Evolutionary conservation across 2,888 invertebrate species (phyloP).

Genomic region (Ectemnius cavifrons): DNA sequence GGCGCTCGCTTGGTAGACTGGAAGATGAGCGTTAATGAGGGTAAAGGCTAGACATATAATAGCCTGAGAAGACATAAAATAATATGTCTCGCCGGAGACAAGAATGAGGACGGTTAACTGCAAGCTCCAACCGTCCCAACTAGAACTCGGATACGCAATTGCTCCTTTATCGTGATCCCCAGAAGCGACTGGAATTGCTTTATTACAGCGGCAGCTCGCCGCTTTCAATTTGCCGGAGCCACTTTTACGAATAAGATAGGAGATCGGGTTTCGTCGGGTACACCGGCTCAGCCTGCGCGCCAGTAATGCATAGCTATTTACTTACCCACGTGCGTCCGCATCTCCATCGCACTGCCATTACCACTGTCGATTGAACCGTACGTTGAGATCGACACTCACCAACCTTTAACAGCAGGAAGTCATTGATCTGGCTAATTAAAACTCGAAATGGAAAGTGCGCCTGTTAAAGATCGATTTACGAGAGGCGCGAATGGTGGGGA

Average conservation of each 20-base stretch:
- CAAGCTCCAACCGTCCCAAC: constrained; percentile 25
- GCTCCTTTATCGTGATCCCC: constrained; percentile 57
- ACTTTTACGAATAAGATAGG: constrained; percentile 14
- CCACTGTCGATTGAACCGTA: no score
- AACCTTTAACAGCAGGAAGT: no score
- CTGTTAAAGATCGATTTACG: not conserved
- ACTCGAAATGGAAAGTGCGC: not conserved
- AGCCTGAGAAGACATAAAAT: constrained; percentile 45
- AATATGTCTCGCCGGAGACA: constrained; percentile 31
- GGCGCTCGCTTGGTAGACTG: no score
- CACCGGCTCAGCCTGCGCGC: not conserved
- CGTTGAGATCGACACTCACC: no score
- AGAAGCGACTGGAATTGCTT: constrained; percentile 54
- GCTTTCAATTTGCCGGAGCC: constrained; percentile 55
- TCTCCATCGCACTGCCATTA: no score
- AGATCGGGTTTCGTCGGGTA: constrained; percentile 17
- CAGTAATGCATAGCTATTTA: no score
- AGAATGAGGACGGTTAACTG: constrained; percentile 53
- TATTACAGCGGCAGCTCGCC: constrained; percentile 54
- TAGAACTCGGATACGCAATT: constrained; percentile 51
- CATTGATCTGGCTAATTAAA: not conserved
- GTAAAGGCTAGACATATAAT: constrained; percentile 44
- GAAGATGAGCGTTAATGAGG: constrained; percentile 26
- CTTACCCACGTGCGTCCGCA: no score
- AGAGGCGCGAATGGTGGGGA: no score